Percentiles rank a stretch among this genome's conserved stretches.
Evolutionary conservation across 2,888 invertebrate genomes (phyloP).

Genomic region (Endomychus coccineus): DNA sequence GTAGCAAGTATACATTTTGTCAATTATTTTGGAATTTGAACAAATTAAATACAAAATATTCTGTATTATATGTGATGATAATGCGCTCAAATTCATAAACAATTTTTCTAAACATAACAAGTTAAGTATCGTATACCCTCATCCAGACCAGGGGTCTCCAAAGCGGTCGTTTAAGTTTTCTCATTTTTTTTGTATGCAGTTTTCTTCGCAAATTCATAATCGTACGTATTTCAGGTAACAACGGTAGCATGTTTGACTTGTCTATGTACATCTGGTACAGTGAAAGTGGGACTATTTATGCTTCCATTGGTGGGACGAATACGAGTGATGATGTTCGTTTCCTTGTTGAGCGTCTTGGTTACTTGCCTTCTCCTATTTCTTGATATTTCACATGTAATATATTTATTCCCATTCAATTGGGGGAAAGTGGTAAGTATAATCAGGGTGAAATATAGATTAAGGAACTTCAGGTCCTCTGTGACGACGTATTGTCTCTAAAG

Average conservation of each 20-base stretch:
- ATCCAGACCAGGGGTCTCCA: too few relatives aligned
- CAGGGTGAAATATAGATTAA: too few relatives aligned
- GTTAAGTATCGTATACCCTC: too few relatives aligned
- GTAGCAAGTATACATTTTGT: too few relatives aligned
- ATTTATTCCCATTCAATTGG: constrained; percentile 74
- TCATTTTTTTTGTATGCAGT: too few relatives aligned
- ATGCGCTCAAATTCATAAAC: too few relatives aligned
- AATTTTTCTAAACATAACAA: too few relatives aligned
- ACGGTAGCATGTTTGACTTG: constrained; percentile 66
- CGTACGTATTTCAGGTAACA: constrained; percentile 60
- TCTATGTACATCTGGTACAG: constrained; percentile 67
- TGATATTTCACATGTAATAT: constrained; percentile 70
- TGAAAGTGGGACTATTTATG: constrained; percentile 69
- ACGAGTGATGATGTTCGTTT: constrained; percentile 71
- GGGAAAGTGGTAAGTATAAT: constrained; percentile 60
- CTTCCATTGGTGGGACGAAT: constrained; percentile 67
- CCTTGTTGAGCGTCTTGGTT: constrained; percentile 65
- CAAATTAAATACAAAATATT: too few relatives aligned
- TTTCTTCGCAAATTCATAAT: too few relatives aligned
- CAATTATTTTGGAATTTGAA: too few relatives aligned
- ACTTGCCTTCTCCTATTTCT: constrained; percentile 69
- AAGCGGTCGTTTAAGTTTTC: too few relatives aligned
- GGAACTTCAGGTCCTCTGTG: not conserved
- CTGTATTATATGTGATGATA: too few relatives aligned
- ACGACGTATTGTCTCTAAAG: not conserved